Evolutionary conservation across 2,888 invertebrate genomes (phyloP).

Genomic region (Acrobasis consociella): DNA sequence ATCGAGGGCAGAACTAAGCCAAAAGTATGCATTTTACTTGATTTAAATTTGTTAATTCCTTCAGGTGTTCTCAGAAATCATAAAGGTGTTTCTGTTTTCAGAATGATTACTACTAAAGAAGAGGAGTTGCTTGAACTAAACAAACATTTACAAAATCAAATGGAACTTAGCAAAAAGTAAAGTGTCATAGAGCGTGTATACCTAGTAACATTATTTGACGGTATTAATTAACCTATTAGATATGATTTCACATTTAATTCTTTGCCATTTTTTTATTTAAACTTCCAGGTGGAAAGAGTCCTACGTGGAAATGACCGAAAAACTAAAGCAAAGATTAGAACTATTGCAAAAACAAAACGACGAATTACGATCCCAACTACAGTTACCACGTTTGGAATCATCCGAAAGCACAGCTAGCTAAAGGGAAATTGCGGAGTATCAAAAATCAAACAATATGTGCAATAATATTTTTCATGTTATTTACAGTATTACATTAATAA

Average conservation of each 20-base stretch:
- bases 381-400: constrained; percentile 48
- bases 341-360: constrained; percentile 81
- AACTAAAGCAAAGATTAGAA: constrained; percentile 83
- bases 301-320: constrained; percentile 83
- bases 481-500: constrained; percentile 25
- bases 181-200: constrained; percentile 22
- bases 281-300: constrained; percentile 85
- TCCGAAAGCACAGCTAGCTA: constrained; percentile 48
- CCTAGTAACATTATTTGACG: no score
- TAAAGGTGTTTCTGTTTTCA: constrained; percentile 38
- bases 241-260: no score
- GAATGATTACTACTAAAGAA: constrained; percentile 79
- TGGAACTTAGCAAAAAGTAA: constrained; percentile 82
- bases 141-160: constrained; percentile 83
- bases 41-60: no score
- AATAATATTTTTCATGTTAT: constrained; percentile 46
- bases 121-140: constrained; percentile 74
- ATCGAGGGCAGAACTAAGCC: constrained; percentile 62
- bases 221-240: no score
- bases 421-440: constrained; percentile 21
- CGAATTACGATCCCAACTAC: constrained; percentile 65
- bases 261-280: constrained; percentile 20
- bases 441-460: constrained; percentile 43
- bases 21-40: constrained; percentile 53
- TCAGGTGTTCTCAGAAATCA: no score